Evolutionary conservation across 2,797 vertebrate genomes (phyloP), one percentile per base, ranked within the genome.

Genomic region (Euthynnus affinis): DNA sequence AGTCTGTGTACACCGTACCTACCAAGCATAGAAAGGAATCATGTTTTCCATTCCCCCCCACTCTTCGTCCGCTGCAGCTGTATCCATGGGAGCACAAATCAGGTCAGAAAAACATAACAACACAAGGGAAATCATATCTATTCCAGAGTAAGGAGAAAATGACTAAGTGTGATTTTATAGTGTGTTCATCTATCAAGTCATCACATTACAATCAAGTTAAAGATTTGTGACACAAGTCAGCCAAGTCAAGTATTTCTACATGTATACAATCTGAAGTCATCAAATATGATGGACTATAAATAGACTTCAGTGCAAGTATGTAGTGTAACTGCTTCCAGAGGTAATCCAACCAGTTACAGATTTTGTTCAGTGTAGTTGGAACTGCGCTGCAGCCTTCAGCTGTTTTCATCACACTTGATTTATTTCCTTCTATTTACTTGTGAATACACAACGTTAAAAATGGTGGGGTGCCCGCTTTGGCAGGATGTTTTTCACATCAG

Each of bases 41-140:
- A 86, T 84, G 91, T 86, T 89, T 88, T 86, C 83, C 87, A 88
- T 83, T 80, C 64, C 72, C 64, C 72, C 67, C 59, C 52, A 49
- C 77, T 84, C 23, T 78, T 71, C 29, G 46, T 68, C 32, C 14
- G 5, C 65, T 80, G 86, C 81, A 78, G 86, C 79, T 74, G 90
- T 87, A 87, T 80, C 83, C 87, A 90, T 88, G 82, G 89, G 65
- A 90, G 83, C 88, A 32, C 29, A 80, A 90, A 91, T 81, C 83
- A 89, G 84, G 83, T 88, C 86, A 88, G 66, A 76, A 84, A 83
- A 87, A 87, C 86, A 90, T 15, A 84, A 83, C 83, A 81, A 81
- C 82, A 62, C 9, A 17, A 59, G 75, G 69, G 80, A 84, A 83
- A 71, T 55, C 79, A 76, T 76, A 84, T 87, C 81, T 78, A 25